phyloP scores from a whole-genome alignment of 2,113 vertebrate genomes.

The Benitochromis conjunctus region DNA sequence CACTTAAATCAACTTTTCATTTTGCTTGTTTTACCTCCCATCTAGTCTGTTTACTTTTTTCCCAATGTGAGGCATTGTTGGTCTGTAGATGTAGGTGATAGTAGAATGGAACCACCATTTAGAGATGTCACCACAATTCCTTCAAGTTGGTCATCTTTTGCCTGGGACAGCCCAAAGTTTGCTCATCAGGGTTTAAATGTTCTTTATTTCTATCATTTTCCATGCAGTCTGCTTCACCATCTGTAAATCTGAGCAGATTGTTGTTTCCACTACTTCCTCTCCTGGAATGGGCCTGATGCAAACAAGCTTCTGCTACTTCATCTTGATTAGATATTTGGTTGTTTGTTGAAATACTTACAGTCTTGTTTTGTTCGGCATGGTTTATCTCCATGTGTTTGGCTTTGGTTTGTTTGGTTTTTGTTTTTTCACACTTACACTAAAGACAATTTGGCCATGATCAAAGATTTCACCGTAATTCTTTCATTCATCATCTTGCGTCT shows the following conservation, averaged over 20 bases:
- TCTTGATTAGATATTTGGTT: background rate
- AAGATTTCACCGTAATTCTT: background rate
- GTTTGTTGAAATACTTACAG: background rate
- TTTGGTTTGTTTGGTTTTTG: background rate
- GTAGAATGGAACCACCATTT: background rate
- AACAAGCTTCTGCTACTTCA: background rate
- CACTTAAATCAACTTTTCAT: background rate
- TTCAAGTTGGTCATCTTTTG: background rate
- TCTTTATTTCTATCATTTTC: background rate
- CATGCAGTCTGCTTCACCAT: background rate
- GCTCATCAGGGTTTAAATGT: background rate
- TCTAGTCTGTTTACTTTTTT: background rate
- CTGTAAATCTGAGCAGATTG: background rate
- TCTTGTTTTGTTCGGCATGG: background rate
- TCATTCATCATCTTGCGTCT: background rate
- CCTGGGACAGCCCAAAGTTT: background rate
- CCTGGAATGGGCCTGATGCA: background rate
- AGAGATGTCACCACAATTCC: background rate
- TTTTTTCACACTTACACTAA: no score
- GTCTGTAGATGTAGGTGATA: background rate
- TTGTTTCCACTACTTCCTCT: background rate
- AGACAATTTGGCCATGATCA: background rate
- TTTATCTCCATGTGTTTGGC: background rate
- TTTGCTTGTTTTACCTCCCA: background rate
- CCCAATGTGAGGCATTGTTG: background rate